Evolutionary conservation across 2,797 vertebrate species (phyloP), one percentile per base, ranked within the genome.

Genomic region (Chromobotia macracanthus): DNA sequence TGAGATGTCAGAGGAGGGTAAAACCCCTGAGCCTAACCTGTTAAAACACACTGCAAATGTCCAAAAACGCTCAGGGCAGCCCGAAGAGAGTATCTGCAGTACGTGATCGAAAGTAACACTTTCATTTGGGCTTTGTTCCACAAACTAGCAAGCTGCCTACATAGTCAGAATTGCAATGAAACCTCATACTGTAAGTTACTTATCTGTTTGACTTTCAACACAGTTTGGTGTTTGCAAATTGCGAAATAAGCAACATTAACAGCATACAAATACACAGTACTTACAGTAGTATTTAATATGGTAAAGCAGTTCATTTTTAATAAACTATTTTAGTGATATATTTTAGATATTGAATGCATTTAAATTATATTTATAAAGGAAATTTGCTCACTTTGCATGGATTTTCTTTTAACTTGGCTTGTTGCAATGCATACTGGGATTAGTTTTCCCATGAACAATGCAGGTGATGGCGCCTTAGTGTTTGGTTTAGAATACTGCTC

Each of bases 1-100:
- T 61, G 11, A 51, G 53, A 77, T 64, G 66, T 60, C 65, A 77
- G 51, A 68, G 75, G 51, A 19, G 28, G n/a, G 28, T n/a, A 11
- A 71, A 71, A 41, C 56, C 70, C 67, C 53, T 25, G 46, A 53
- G 76, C 16, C 5, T 23, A 64, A 53, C 76, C 67, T 64, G 31
- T 35, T 25, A 71, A 71, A 71, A 63, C 56, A 71, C 25, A 2
- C 41, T 18, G 53, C 16, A 60, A 35, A 77, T 44, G 74, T 86
- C 70, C 31, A 55, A 60, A 60, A 67, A 44, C 86, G 55, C 68
- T 50, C 19, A 53, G 28, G 23, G n/a, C 46, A 71, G 38, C 28
- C 44, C 6, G 9, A 61, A 77, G 64, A 67, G 58, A 67, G 18
- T 44, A 16, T 3, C 64, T 13, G 10, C 28, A 18, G 60, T 63